Evolutionary conservation across 1,140 invertebrate genomes (phyloP), one percentile per base, ranked within the genome.

Genomic region (Drosophila miranda): DNA sequence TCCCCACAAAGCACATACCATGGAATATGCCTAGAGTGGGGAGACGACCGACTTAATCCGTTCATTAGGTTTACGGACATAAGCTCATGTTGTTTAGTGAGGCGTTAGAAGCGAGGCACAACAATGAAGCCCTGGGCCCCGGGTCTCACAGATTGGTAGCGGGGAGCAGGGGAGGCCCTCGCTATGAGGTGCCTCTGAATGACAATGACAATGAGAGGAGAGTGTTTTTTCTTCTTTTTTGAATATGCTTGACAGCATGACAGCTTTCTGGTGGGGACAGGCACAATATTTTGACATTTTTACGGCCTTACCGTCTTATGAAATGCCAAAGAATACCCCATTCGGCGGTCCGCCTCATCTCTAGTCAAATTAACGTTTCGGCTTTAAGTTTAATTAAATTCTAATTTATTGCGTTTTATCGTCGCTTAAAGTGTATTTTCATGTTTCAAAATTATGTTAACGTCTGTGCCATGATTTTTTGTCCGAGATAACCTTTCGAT

Each of bases 281-380:
- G 76, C 78, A 87, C 68, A 86, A 86, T 86, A 86, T 86, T 86
- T 86, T 86, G 82, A 86, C 82, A 72, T 86, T 87, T 86, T 86
- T 87, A 86, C 58, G 34, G 34, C 34, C 34, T 13, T 87, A 66
- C 62, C 74, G 63, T 77, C 80, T 87, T 84, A 84, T 86, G 77
- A 84, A 86, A 81, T 62, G 64, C 59, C 43, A 58, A 87, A 81
- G 70, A 86, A 78, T 87, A 77, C 84, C 60, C 61, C 41, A 56
- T 75, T 75, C 34, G 8, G 30, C 3, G 61, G 54, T 21, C 55
- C 46, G 56, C 34, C 34, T 50, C 56, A 56, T 45, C 48, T 43
- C 49, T 42, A 60, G 44, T 52, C 60, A 67, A 78, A 68, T 68
- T 44, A 46, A 59, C 56, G 51, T 51, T 56, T 61, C 49, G 45